Percentiles rank a stretch among this genome's conserved stretches.
phyloP scores from a whole-genome alignment of 2,113 vertebrate species.

The Python bivittatus region DNA sequence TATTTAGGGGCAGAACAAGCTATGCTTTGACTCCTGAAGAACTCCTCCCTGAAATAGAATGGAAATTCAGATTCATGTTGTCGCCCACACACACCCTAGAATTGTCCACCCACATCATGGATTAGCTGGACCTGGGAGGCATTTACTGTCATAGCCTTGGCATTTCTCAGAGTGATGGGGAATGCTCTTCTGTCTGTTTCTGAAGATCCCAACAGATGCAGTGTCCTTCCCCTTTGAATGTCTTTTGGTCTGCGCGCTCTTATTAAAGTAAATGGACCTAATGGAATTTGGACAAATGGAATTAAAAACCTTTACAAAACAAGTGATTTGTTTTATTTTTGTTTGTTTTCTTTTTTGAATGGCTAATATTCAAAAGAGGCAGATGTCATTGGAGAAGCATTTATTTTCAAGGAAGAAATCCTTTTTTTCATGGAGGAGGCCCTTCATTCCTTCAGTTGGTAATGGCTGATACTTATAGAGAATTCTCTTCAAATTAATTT shows the following conservation, averaged over 20 bases:
- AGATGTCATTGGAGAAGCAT: not conserved
- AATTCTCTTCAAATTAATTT: not conserved
- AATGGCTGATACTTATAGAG: not conserved
- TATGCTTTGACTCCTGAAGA: not conserved
- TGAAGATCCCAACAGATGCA: not conserved
- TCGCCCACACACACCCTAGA: not conserved
- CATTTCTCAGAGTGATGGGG: not conserved
- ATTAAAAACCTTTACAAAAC: not conserved
- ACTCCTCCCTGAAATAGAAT: slow-evolving; percentile 12
- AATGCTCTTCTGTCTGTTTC: not conserved
- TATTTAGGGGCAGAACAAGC: not conserved
- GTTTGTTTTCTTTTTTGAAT: not conserved
- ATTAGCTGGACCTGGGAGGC: not conserved
- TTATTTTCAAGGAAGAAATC: not conserved
- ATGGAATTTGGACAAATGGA: not conserved
- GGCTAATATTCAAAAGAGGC: not conserved
- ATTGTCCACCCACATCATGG: not conserved
- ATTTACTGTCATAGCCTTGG: not conserved
- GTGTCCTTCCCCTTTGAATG: not conserved
- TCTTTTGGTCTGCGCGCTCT: not conserved
- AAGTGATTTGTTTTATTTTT: not conserved
- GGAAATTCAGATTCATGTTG: not conserved
- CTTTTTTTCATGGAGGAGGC: not conserved
- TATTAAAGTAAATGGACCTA: not conserved
- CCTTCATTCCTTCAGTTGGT: not conserved